These are phyloP conservation scores for Endomychus coccineus DNA, from an alignment of 2,888 invertebrate genomes.

Conservation along the genomic window DNA sequence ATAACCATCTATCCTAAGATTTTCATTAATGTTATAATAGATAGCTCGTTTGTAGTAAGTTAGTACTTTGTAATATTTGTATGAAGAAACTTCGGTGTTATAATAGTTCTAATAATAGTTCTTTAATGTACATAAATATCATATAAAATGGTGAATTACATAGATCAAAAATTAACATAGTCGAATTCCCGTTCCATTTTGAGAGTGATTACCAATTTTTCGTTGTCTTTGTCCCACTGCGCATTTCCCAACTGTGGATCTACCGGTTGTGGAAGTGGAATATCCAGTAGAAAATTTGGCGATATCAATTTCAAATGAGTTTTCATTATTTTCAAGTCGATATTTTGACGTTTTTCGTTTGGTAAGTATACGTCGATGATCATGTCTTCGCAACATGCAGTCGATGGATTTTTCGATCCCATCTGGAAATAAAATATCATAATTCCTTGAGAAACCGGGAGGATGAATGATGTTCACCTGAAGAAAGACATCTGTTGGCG, in stretches of 20 bases:
- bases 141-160: too few relatives aligned
- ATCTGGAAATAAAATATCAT: slow-evolving; percentile 26
- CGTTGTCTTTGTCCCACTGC: slow-evolving; percentile 62
- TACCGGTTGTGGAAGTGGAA: slow-evolving; percentile 74
- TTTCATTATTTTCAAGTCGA: slow-evolving; percentile 62
- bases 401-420: slow-evolving; percentile 33
- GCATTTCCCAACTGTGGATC: slow-evolving; percentile 76
- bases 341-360: slow-evolving; percentile 65
- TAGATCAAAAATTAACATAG: slow-evolving; percentile 74
- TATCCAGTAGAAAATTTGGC: slow-evolving; percentile 58
- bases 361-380: slow-evolving; percentile 70
- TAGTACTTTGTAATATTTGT: too few relatives aligned
- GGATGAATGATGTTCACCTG: slow-evolving; percentile 49
- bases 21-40: too few relatives aligned
- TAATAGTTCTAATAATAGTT: too few relatives aligned
- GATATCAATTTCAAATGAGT: slow-evolving; percentile 57
- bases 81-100: too few relatives aligned
- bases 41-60: too few relatives aligned
- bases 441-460: not conserved
- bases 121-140: too few relatives aligned
- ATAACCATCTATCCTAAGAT: too few relatives aligned
- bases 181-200: slow-evolving; percentile 75
- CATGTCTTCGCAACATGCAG: slow-evolving; percentile 59
- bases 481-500: slow-evolving; percentile 78
- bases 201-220: slow-evolving; percentile 63